phyloP scores from a whole-genome alignment of 92 coral and sea anemone species.

The Phenganax stokvisi region DNA sequence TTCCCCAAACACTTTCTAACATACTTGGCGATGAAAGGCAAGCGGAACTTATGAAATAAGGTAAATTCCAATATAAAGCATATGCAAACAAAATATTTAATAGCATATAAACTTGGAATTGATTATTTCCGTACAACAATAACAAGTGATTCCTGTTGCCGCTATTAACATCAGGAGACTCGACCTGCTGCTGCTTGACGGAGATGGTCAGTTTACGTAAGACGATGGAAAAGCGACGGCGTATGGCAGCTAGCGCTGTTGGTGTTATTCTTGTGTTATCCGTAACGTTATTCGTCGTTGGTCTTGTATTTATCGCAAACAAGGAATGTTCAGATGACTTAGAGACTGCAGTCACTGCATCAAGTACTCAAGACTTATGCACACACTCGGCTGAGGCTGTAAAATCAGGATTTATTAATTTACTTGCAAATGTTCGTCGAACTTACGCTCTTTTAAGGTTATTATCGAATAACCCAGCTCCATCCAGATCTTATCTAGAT shows the following conservation, averaged over 20 bases:
- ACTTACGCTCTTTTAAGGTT: constrained; percentile 40
- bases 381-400: constrained; percentile 57
- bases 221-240: neutral
- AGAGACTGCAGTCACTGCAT: neutral
- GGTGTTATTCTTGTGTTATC: constrained; percentile 29
- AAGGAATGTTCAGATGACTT: constrained; percentile 1
- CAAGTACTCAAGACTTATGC: constrained; percentile 41
- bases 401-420: constrained; percentile 57
- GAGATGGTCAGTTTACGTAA: neutral
- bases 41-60: neutral
- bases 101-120: neutral
- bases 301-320: constrained; percentile 32
- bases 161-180: neutral
- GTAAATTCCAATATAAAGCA: neutral
- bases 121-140: neutral
- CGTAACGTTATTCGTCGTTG: constrained; percentile 37
- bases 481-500: constrained; percentile 39
- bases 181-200: neutral
- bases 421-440: constrained; percentile 55
- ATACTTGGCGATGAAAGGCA: neutral
- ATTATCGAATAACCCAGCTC: neutral
- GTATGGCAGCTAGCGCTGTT: neutral
- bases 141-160: neutral
- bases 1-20: neutral
- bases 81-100: neutral